Evolutionary conservation across 2,888 invertebrate genomes (phyloP).

Genomic region (Eristalis tenax): DNA sequence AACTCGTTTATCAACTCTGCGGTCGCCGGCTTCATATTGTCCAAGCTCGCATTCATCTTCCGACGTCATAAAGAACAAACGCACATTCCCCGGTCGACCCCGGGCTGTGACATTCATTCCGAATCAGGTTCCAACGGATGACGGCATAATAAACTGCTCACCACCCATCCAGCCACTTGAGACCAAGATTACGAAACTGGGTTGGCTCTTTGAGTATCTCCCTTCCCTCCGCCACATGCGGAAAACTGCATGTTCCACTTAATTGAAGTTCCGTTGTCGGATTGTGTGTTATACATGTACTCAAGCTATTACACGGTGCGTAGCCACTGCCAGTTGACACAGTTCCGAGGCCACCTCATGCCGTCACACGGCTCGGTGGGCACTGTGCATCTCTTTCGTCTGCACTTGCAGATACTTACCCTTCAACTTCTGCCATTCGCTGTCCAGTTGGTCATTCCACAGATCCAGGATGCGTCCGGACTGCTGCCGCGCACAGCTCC

Average conservation of each 20-base stretch:
- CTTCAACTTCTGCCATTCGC: constrained; percentile 80
- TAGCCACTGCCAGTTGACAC: constrained; percentile 38
- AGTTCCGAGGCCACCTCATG: constrained; percentile 2
- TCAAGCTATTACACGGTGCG: constrained; percentile 44
- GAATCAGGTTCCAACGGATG: not conserved
- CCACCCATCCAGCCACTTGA: not conserved
- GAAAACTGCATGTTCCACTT: constrained; percentile 38
- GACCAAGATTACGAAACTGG: constrained; percentile 73
- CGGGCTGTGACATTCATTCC: not conserved
- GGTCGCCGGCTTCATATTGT: not conserved
- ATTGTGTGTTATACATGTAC: constrained; percentile 15
- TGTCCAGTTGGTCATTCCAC: constrained; percentile 77
- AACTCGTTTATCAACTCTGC: not conserved
- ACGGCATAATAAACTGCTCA: not conserved
- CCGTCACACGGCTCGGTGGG: not conserved
- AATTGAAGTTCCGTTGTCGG: constrained; percentile 47
- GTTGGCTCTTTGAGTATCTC: constrained; percentile 19
- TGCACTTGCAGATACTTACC: constrained; percentile 73
- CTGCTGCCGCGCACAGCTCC: constrained; percentile 83
- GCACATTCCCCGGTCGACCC: not conserved
- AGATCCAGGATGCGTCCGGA: constrained; percentile 82
- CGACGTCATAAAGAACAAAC: not conserved
- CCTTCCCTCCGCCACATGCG: not conserved
- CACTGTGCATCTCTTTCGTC: constrained; percentile 19
- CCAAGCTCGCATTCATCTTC: not conserved